These are phyloP conservation scores for Argopecten irradians DNA, from an alignment of 1,140 invertebrate species.

Conservation along the genomic window DNA sequence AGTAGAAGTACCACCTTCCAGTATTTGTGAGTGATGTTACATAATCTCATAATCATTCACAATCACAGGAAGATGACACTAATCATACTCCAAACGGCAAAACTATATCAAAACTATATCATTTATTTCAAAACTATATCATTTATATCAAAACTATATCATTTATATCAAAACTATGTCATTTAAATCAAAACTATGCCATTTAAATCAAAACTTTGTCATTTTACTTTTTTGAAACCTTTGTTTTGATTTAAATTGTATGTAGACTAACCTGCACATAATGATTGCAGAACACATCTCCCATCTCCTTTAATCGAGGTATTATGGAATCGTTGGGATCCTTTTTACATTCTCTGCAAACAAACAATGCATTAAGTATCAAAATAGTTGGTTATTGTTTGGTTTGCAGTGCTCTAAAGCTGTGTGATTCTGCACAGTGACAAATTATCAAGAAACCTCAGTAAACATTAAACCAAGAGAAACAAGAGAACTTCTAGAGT, in stretches of 20 bases:
- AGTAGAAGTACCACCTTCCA: too few relatives aligned
- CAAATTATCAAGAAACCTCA: too few relatives aligned
- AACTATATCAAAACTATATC: background rate
- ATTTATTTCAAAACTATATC: background rate
- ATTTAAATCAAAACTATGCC: background rate
- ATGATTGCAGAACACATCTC: conserved; percentile 82
- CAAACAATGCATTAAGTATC: too few relatives aligned
- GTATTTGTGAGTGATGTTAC: too few relatives aligned
- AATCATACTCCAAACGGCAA: too few relatives aligned
- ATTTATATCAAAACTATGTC: background rate
- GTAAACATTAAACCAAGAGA: too few relatives aligned
- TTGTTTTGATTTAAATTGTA: background rate
- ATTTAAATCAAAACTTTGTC: background rate
- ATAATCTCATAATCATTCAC: too few relatives aligned
- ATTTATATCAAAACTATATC: background rate
- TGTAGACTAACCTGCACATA: conserved; percentile 79
- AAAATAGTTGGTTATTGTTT: too few relatives aligned
- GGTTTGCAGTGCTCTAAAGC: too few relatives aligned
- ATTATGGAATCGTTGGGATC: conserved; percentile 81
- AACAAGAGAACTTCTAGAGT: too few relatives aligned
- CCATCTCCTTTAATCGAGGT: conserved; percentile 81
- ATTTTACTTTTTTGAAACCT: background rate
- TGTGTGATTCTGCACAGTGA: too few relatives aligned
- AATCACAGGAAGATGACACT: too few relatives aligned
- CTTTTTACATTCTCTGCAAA: conserved; percentile 73